Evolutionary conservation across 2,888 invertebrate genomes (phyloP).

Genomic region (Apodemia mormo): DNA sequence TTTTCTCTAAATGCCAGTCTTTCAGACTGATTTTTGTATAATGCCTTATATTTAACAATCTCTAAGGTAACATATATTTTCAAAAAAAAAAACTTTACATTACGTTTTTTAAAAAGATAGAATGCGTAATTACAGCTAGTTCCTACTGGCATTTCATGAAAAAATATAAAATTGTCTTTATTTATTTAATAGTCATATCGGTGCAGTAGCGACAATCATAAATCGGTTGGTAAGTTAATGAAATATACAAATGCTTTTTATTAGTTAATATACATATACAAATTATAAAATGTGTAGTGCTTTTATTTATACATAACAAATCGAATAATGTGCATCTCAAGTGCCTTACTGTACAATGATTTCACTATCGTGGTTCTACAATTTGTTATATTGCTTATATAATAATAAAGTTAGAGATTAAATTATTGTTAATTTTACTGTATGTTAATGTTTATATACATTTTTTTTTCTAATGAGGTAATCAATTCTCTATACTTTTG

Average conservation of each 20-base stretch:
- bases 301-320: conserved; percentile 72
- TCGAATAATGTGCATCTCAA: conserved; percentile 69
- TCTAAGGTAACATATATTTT: too few species aligned
- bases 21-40: too few species aligned
- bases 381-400: conserved; percentile 70
- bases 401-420: conserved; percentile 77
- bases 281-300: conserved; percentile 67
- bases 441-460: conserved; percentile 71
- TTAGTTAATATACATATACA: conserved; percentile 54
- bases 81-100: too few species aligned
- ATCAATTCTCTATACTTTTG: conserved; percentile 44
- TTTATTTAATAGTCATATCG: not conserved
- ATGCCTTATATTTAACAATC: too few species aligned
- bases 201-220: conserved; percentile 37
- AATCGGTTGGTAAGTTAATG: conserved; percentile 64
- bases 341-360: conserved; percentile 80
- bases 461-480: conserved; percentile 40
- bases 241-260: conserved; percentile 37
- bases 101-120: too few species aligned
- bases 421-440: conserved; percentile 80
- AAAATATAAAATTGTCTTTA: not conserved
- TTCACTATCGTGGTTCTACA: conserved; percentile 71
- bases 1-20: too few species aligned
- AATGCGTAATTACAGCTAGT: too few species aligned
- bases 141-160: not conserved